Percentiles rank a stretch among this genome's conserved stretches.
phyloP scores from a whole-genome alignment of 2,888 invertebrate genomes.

The Eristalis tenax region DNA sequence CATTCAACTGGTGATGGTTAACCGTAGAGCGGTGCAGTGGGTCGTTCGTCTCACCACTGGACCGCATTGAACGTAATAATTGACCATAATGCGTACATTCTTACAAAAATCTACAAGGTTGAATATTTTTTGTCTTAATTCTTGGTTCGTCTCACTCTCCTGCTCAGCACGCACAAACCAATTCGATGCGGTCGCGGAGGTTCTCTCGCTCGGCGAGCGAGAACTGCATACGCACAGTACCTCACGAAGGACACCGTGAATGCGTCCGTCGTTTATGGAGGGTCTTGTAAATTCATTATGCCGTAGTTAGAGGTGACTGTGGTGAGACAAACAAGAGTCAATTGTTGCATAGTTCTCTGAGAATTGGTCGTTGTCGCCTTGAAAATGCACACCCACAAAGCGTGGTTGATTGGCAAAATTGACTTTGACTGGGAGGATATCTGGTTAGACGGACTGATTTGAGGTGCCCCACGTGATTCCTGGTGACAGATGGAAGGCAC shows the following conservation, averaged over 20 bases:
- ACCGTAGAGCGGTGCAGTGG: slow-evolving; percentile 73
- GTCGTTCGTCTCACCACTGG: slow-evolving; percentile 79
- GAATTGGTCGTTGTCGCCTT: neutral
- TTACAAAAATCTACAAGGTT: slow-evolving; percentile 65
- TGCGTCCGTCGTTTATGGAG: slow-evolving; percentile 59
- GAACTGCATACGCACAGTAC: slow-evolving; percentile 15
- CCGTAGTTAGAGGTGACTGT: slow-evolving; percentile 46
- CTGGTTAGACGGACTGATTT: neutral
- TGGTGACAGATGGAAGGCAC: neutral
- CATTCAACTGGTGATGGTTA: slow-evolving; percentile 55
- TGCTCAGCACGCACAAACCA: slow-evolving; percentile 53
- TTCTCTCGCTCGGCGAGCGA: slow-evolving; percentile 12
- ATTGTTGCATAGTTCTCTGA: slow-evolving; percentile 39
- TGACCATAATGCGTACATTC: slow-evolving; percentile 76
- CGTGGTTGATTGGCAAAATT: neutral
- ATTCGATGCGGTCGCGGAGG: slow-evolving; percentile 74
- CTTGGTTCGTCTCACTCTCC: slow-evolving; percentile 43
- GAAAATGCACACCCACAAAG: slow-evolving; percentile 22
- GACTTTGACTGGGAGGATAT: neutral
- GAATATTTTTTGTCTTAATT: slow-evolving; percentile 4
- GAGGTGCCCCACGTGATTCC: neutral
- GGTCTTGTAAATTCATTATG: slow-evolving; percentile 66
- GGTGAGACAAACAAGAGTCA: slow-evolving; percentile 57
- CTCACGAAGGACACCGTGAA: slow-evolving; percentile 35
- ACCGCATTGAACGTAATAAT: slow-evolving; percentile 78